Evolutionary conservation across 2,888 invertebrate species (phyloP), one percentile per base, ranked within the genome.

Genomic region (Netelia virgata): DNA sequence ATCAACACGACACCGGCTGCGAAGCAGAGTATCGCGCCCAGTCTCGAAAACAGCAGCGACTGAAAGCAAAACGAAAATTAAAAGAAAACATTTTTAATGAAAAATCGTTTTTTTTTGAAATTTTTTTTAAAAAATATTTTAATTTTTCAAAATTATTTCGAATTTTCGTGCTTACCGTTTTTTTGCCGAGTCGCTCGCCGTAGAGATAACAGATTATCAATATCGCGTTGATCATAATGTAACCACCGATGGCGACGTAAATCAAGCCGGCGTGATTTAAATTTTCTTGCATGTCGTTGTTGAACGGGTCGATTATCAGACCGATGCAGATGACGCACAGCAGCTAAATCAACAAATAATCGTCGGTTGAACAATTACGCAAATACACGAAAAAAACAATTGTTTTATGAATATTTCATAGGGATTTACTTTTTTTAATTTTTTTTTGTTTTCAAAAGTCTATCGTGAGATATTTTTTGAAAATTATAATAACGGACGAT

Each of bases 191-290:
- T 0, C 94, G 93, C 90, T 96, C 96, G 41, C 95, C 95, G 55
- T 96, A 93, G 77, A 95, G 90, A 87, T 95, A 94, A 23, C 95
- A 95, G 87, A 96, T 92, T 76, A 96, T 94, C 86, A 96, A 90
- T 66, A 96, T 94, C 0, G 94, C 93, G 79, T 96, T 96, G 92
- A 96, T 95, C 87, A 96, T 94, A 89, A 96, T 95, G 91, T 94
- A 96, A 84, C 96, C 96, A 36, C 95, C 95, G 91, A 95, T 95
- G 8, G 96, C 94, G 5, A 96, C 95, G 93, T 95, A 96, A 92
- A 96, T 95, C 86, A 96, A 94, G 0, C 96, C 96, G 57, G 96
- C 95, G 90, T 96, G 94, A 86, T 94, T 93, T 89, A 93, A 95
- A 91, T 90, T 94, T 66, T 95, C 94, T 68, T 89, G 88, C 85